Percentiles rank a stretch among this genome's conserved stretches.
Evolutionary conservation across 2,888 invertebrate genomes (phyloP).

Genomic region (Lasiommata megera): DNA sequence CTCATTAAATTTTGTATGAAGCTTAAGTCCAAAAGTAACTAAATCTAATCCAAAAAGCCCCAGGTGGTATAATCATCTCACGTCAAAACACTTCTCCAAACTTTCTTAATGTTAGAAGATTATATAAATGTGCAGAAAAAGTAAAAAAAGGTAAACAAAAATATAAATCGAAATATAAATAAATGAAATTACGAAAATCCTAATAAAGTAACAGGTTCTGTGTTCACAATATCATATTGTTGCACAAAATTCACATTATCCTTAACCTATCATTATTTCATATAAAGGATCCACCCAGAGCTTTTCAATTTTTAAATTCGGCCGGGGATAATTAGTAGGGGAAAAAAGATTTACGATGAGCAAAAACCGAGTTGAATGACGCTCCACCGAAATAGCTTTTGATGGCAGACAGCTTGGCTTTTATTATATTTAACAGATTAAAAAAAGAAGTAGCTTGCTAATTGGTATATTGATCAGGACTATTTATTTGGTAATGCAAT

Average conservation of each 20-base stretch:
- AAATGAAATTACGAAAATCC: not conserved
- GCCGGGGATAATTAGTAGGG: slow-evolving; percentile 35
- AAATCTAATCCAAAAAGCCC: too few relatives aligned
- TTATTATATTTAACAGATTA: not conserved
- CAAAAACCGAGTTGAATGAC: slow-evolving; percentile 31
- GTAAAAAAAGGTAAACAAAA: not conserved
- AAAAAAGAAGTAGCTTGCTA: not conserved
- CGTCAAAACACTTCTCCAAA: too few relatives aligned
- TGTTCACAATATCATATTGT: slow-evolving; percentile 19
- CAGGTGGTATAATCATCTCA: too few relatives aligned
- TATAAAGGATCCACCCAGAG: slow-evolving; percentile 34
- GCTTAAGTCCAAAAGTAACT: too few relatives aligned
- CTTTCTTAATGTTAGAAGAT: too few relatives aligned
- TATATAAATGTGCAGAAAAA: not conserved
- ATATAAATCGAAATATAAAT: too few relatives aligned
- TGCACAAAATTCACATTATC: slow-evolving; percentile 19
- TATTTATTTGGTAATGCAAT: too few relatives aligned
- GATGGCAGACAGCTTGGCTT: slow-evolving; percentile 23
- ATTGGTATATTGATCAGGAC: too few relatives aligned
- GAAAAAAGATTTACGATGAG: slow-evolving; percentile 32
- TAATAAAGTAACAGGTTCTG: not conserved
- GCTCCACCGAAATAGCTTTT: slow-evolving; percentile 24
- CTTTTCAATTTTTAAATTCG: slow-evolving; percentile 36
- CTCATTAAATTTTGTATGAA: too few relatives aligned
- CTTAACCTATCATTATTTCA: slow-evolving; percentile 37